These are phyloP conservation scores for Chrysotoxum bicinctum DNA, from an alignment of 2,888 invertebrate species.

Conservation along the genomic window DNA sequence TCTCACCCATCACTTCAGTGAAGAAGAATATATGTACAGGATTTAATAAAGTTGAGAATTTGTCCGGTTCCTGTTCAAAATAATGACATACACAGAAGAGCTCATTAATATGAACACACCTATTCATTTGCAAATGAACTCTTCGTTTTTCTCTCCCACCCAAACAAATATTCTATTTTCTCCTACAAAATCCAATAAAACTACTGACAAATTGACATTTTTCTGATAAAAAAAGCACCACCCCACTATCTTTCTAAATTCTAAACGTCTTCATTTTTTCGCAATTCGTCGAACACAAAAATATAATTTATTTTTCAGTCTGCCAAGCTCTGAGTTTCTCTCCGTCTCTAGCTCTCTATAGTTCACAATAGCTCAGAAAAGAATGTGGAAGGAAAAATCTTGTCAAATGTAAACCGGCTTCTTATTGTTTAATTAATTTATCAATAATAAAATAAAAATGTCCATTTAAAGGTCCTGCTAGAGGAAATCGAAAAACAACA, in stretches of 20 bases:
- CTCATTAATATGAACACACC: not conserved
- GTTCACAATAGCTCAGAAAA: not conserved
- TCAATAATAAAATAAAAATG: not conserved
- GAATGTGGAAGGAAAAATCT: not conserved
- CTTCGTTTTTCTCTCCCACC: not conserved
- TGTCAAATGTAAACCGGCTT: slow-evolving; percentile 7
- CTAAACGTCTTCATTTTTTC: slow-evolving; percentile 5
- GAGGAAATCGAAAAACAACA: not conserved
- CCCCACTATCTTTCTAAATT: not conserved
- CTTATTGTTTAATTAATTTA: not conserved
- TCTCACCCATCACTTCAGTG: no score
- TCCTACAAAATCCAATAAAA: not conserved
- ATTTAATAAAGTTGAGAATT: no score
- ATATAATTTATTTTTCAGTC: not conserved
- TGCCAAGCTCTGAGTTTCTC: slow-evolving; percentile 25
- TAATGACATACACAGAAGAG: no score
- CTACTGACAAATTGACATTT: not conserved
- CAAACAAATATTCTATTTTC: not conserved
- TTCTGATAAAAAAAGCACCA: not conserved
- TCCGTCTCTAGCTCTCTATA: slow-evolving; percentile 18
- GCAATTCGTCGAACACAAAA: no score
- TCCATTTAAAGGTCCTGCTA: not conserved
- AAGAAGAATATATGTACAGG: no score
- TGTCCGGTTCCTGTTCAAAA: not conserved
- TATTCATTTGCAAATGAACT: not conserved